Conservation (phyloP, 2,888 invertebrate species). For the Nomada flava region DNA sequence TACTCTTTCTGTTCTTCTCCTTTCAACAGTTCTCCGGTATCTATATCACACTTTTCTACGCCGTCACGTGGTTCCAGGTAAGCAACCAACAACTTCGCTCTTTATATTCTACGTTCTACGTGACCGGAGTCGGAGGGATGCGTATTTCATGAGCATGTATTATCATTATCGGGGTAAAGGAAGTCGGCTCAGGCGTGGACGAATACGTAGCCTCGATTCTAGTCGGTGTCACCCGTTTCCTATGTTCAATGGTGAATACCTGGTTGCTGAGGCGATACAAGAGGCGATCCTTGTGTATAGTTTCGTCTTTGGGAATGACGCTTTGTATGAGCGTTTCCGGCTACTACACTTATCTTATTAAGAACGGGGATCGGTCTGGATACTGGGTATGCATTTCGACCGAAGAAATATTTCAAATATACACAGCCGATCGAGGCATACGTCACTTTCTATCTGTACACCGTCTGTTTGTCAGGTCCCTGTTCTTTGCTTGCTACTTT, state of each 20-base stretch:
- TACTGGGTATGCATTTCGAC: slow-evolving; percentile 76
- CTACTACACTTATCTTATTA: slow-evolving; percentile 85
- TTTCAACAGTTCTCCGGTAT: slow-evolving; percentile 88
- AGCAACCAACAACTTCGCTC: slow-evolving; percentile 1
- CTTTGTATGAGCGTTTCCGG: slow-evolving; percentile 86
- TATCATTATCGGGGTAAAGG: slow-evolving; percentile 76
- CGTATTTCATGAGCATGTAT: neutral
- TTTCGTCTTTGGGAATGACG: slow-evolving; percentile 86
- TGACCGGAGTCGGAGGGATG: neutral
- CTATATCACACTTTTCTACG: slow-evolving; percentile 87
- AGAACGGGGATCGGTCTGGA: slow-evolving; percentile 73
- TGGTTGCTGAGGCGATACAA: slow-evolving; percentile 85
- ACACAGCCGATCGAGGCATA: too few species aligned
- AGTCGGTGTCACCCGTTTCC: slow-evolving; percentile 86
- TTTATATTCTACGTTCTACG: too few species aligned
- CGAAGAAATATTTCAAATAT: neutral
- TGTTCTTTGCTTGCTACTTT: slow-evolving; percentile 85
- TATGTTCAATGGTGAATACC: slow-evolving; percentile 87
- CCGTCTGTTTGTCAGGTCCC: slow-evolving; percentile 80
- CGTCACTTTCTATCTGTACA: neutral
- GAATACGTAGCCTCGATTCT: slow-evolving; percentile 86
- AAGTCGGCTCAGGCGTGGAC: slow-evolving; percentile 85
- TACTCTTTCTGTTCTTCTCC: slow-evolving; percentile 86
- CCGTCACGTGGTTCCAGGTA: slow-evolving; percentile 87
- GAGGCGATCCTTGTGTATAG: slow-evolving; percentile 85